Base-by-base conservation (phyloP, 2,797 vertebrate genomes). In the Phataginus tetradactyla region DNA sequence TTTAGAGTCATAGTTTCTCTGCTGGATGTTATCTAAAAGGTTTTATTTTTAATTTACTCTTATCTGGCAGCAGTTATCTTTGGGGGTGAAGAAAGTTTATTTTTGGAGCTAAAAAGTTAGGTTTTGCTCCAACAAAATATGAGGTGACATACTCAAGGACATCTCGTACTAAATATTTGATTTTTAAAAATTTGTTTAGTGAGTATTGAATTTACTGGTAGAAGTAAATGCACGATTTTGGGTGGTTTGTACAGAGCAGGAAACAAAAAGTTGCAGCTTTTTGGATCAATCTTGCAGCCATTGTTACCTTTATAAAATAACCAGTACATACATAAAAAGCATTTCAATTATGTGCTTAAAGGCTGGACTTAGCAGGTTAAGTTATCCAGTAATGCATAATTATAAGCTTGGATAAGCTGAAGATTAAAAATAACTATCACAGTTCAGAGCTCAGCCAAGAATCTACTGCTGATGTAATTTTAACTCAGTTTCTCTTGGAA, bases 1-100 rank as follows among this genome's bases (percentile, higher is more conserved):
- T 95, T 96, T 63, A 69, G 87, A 80, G 51, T 53, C 95, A 94
- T 95, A 96, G 49, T 94, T 94, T 59, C 96, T 84, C 96, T 97
- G 85, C 91, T 85, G 68, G 61, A 84, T 32, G 55, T 71, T 80
- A 72, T 55, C 75, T 89, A 72, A 93, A 93, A 2, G 3, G 13
- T 95, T 93, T 94, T 92, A 53, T 29, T 72, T 97, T 84, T 96
- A 89, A 97, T 81, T 86, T 59, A 42, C 37, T 12, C 72, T 97
- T 84, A 69, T 92, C 45, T 83, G 74, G 42, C 34, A 84, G 78
- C 3, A 78, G 39, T 79, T 89, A 25, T 88, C 29, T 94, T 63
- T 39, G 11, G 53, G 34, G 9, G 34, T 64, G 29, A 80, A 32
- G 49, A 68, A 83, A 86, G 4, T 37, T 88, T 80, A 84, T 91